Base-by-base conservation (phyloP, 1,140 invertebrate genomes). In the Tetranychus cinnabarinus region DNA sequence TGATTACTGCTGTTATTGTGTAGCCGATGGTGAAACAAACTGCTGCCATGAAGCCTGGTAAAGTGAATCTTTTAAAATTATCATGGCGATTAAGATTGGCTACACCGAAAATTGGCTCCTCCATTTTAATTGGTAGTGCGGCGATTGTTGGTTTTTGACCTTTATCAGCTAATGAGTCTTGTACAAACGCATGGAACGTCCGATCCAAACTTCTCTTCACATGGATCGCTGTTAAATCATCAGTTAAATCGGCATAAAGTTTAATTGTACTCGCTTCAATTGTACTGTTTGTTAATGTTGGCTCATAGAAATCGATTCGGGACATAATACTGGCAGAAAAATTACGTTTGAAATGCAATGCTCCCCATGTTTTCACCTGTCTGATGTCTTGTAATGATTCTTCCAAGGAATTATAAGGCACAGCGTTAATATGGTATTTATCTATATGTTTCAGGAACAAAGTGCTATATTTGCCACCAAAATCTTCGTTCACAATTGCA, bases 51-150 rank as follows among this genome's bases (percentile, higher is more conserved):
- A 46, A 59, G 7, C 58, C 58, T 2, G 39, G 45, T 13, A 37
- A 6, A 12, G 45, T 35, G 37, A 46, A 47, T 33, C 36, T 6
- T n/a, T 37, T 45, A 13, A 59, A 46, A 35, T 37, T 37, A 37
- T 35, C 8, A 46, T 47, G 46, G 23, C 33, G 42, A 23, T n/a
- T 13, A 46, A 13, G 7, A 37, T n/a, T 31, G 37, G 13, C 23
- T 8, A 80, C 80, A 56, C 88, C 89, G 71, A 91, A 93, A 66
- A 95, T 81, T 5, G 87, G 86, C 13, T 85, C 78, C 65, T 81
- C 75, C 67, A 86, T 83, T 76, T 85, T 72, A 48, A 75, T 58
- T 36, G 63, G 63, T 31, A 64, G 39, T 4, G 60, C 35, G 13
- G 63, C 63, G 1, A 56, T 15, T 2, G 15, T 42, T 23, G 60